Base-by-base conservation (phyloP, 2,888 invertebrate genomes). In the Sceliomorpha sp. region DNA sequence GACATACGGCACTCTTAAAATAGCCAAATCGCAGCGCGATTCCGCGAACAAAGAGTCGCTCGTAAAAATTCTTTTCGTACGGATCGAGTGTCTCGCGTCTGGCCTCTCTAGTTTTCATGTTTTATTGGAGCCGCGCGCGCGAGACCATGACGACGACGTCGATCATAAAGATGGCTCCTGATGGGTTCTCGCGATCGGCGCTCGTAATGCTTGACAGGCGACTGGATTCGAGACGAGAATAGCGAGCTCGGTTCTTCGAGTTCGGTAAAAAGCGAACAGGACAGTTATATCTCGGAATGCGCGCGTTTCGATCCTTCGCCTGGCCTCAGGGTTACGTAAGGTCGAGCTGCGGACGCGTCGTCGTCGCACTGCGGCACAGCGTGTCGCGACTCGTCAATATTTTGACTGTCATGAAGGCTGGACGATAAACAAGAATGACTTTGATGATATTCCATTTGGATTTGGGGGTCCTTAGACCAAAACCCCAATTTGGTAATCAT, bases 81-180 rank as follows among this genome's bases (percentile, higher is more conserved):
- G 34, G 32, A 59, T 59, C 37, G 39, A 51, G 44, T 45, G 34
- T 51, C 45, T 55, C 45, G 17, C 26, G 50, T 51, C 34, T 51
- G 39, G 40, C 39, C 6, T 40, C 40, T 24, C 14, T 1, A 51
- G 58, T 50, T 56, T 59, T 51, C 50, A 63, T 58, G 59, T 63
- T 70, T 66, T 72, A 66, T 67, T 72, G 26, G 64, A 14, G 56
- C 40, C 24, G 63, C 12, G 14, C 12, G 14, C 37, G 42, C 45
- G 48, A 27, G 39, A 60, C 39, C 32, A 42, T 39, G 58, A 67
- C 48, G 59, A 37, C 60, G 50, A 59, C 58, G 68, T 72, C 56
- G 67, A 72, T 72, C 70, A 70, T 72, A 72, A 70, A 63, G 59
- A 40, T 56, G 55, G 31, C 62, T 55, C 68, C 45, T 58, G 56